Percentiles rank a stretch among this genome's conserved stretches.
phyloP scores from a whole-genome alignment of 2,113 vertebrate species.

The Murina feae region DNA sequence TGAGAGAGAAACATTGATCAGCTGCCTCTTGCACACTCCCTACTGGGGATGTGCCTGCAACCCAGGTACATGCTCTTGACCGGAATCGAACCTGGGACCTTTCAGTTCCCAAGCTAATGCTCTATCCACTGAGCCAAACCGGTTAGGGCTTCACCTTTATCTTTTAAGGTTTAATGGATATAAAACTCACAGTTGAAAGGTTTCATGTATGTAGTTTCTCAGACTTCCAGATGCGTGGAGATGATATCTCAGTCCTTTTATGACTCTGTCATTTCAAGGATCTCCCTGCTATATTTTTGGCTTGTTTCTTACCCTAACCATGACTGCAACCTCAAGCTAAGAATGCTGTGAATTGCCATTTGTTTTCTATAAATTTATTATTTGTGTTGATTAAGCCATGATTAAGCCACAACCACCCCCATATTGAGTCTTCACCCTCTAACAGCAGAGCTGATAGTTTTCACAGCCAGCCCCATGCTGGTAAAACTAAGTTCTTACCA shows the following conservation, averaged over 20 bases:
- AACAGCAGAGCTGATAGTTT: neutral
- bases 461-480: neutral
- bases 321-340: neutral
- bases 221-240: neutral
- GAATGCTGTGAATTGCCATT: neutral
- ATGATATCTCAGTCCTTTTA: neutral
- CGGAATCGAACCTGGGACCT: no score
- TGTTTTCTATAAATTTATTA: neutral
- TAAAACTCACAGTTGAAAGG: no score
- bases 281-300: neutral
- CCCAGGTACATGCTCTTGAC: no score
- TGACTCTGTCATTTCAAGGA: neutral
- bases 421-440: neutral
- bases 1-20: no score
- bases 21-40: no score
- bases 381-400: neutral
- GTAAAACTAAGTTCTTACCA: neutral
- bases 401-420: neutral
- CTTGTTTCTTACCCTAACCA: neutral
- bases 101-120: no score
- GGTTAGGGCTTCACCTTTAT: no score
- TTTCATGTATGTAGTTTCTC: neutral
- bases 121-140: no score
- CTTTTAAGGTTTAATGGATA: no score
- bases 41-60: no score